A percentile compares a stretch with the other conserved stretches of the same genome.
Evolutionary conservation across 2,888 invertebrate genomes (phyloP).

Genomic region (Tineola bisselliella): DNA sequence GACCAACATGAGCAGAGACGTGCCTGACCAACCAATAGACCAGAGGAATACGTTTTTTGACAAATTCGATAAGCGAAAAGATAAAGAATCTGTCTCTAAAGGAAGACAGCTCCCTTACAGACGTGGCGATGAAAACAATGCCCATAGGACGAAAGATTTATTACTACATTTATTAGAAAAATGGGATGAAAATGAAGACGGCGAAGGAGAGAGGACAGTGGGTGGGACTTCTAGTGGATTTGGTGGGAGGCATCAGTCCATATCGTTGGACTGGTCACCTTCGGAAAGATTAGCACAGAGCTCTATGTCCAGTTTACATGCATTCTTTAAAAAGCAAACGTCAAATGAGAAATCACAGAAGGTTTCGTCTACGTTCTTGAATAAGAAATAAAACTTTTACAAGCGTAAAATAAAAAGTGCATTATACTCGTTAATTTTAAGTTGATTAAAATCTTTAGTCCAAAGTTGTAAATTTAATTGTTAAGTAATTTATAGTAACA

Average conservation of each 20-base stretch:
- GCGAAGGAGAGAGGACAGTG: conserved; percentile 57
- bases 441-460: neutral
- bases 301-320: conserved; percentile 83
- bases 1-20: conserved; percentile 76
- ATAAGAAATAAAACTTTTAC: conserved; percentile 36
- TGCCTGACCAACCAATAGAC: conserved; percentile 72
- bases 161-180: conserved; percentile 78
- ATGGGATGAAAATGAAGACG: conserved; percentile 73
- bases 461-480: neutral
- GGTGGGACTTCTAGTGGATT: conserved; percentile 59
- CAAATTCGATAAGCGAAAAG: conserved; percentile 55
- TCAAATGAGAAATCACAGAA: conserved; percentile 55
- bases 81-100: conserved; percentile 53
- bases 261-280: conserved; percentile 80
- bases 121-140: conserved; percentile 65
- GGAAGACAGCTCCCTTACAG: conserved; percentile 55
- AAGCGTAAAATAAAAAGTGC: no score
- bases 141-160: conserved; percentile 79
- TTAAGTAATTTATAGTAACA: neutral
- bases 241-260: conserved; percentile 70
- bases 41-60: conserved; percentile 64
- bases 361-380: conserved; percentile 31
- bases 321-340: conserved; percentile 77
- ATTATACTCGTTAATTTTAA: conserved; percentile 14
- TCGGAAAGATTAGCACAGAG: conserved; percentile 78